Conservation (phyloP, 92 coral and sea anemone genomes). For the Phenganax marumi region DNA sequence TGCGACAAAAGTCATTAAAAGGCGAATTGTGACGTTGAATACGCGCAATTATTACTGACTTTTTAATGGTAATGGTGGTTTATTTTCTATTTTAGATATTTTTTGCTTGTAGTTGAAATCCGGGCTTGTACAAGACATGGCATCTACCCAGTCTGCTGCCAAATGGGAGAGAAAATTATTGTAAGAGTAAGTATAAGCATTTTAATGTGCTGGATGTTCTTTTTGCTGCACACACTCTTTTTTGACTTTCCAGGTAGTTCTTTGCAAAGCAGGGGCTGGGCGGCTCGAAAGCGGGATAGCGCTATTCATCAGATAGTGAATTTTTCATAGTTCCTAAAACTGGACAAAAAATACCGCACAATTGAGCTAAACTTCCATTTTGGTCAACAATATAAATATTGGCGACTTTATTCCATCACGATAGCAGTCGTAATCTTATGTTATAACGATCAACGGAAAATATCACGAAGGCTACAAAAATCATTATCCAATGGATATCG, state of each 20-base stretch:
- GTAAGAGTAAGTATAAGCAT: constrained; percentile 60
- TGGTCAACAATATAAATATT: no score
- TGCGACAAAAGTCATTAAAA: neutral
- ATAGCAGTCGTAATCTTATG: no score
- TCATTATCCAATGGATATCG: no score
- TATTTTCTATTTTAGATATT: constrained; percentile 55
- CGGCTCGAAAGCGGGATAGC: no score
- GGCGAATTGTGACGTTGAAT: neutral
- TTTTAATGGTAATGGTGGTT: no score
- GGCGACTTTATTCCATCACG: no score
- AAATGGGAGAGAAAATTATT: constrained; percentile 73
- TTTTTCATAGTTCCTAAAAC: no score
- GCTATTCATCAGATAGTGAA: no score
- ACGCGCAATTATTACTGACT: neutral
- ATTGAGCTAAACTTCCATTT: no score
- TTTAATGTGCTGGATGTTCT: neutral
- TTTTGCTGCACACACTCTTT: neutral
- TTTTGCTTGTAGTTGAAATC: constrained; percentile 75
- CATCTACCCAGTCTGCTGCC: constrained; percentile 60
- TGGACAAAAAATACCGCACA: no score
- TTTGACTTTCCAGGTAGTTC: neutral
- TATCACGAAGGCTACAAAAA: no score
- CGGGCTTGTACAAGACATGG: constrained; percentile 70
- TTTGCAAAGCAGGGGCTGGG: neutral
- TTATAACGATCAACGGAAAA: no score